Base-by-base conservation (phyloP, 1,140 invertebrate genomes). In the Trypoxylus dichotomus region DNA sequence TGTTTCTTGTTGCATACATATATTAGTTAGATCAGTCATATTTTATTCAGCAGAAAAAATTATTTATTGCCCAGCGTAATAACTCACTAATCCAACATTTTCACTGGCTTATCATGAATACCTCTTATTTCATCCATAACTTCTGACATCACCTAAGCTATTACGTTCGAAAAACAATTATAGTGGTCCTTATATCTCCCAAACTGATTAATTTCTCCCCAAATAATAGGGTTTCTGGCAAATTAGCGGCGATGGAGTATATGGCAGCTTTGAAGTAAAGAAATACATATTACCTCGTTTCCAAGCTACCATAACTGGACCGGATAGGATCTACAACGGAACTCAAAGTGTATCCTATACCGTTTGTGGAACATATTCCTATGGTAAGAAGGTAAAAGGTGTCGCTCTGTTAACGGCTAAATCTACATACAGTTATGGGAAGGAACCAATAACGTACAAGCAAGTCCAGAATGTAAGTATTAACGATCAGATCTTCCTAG, bases 281-380 rank as follows among this genome's bases (percentile, higher is more conserved):
- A 90, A 91, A 82, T 92, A 91, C 80, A 88, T 92, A 27, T 83
- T 93, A 11, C 92, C 92, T 3, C 89, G 91, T 79, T 93, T 93
- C 80, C 90, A 92, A 85, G 89, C 93, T 0, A 89, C 87, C 0
- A 87, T 93, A 11, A 87, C 87, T n/a, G 86, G 90, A 15, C 91
- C 92, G 0, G 85, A 87, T 47, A 91, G 88, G 47, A 89, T 92
- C 41, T 86, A 92, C 47, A 86, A 88, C 0, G 87, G 89, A 43
- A 88, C 88, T 60, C 84, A 87, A 54, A 85, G 84, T 21, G 83
- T 91, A 1, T 88, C 85, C 8, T 89, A 91, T 82, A 88, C 86
- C 76, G 87, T 93, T 15, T 92, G 90, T 81, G 90, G 90, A 5
- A 91, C 88, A 90, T 91, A 86, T 86, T 91, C 90, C 13, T 93